phyloP scores from a whole-genome alignment of 2,113 vertebrate species.

The Lota lota region DNA sequence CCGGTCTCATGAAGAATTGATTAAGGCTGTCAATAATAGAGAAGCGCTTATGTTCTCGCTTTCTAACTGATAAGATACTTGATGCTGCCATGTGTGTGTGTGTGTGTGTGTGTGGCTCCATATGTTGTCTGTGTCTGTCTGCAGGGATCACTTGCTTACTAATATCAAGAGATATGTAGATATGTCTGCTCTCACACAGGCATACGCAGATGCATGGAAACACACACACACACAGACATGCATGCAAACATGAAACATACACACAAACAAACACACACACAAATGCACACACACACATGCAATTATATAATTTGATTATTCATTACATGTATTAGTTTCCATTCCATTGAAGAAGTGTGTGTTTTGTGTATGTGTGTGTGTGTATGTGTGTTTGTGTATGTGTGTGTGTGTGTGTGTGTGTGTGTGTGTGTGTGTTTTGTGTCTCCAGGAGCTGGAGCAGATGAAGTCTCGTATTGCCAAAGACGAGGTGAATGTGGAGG shows the following conservation, averaged over 20 bases:
- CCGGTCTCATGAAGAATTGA: no score
- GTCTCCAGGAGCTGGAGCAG: conserved; percentile 71
- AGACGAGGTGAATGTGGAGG: conserved; percentile 77
- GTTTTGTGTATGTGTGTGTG: not conserved
- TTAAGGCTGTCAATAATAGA: no score
- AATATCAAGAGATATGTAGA: not conserved
- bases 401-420: not conserved
- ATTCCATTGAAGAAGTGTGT: not conserved
- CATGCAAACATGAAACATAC: no score
- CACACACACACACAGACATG: not conserved
- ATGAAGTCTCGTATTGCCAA: conserved; percentile 67
- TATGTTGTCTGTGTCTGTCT: not conserved
- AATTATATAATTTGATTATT: not conserved
- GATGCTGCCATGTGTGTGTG: not conserved
- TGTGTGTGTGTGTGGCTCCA: not conserved
- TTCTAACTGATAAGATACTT: not conserved
- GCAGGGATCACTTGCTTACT: no score
- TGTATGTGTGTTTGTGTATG: not conserved
- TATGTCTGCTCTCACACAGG: not conserved
- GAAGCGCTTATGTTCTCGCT: no score
- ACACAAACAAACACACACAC: not conserved
- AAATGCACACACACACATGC: not conserved
- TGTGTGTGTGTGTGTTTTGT: not conserved
- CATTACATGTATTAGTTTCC: not conserved
- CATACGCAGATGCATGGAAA: not conserved